Base-by-base conservation (phyloP, 2,888 invertebrate species). In the Hedya salicella region DNA sequence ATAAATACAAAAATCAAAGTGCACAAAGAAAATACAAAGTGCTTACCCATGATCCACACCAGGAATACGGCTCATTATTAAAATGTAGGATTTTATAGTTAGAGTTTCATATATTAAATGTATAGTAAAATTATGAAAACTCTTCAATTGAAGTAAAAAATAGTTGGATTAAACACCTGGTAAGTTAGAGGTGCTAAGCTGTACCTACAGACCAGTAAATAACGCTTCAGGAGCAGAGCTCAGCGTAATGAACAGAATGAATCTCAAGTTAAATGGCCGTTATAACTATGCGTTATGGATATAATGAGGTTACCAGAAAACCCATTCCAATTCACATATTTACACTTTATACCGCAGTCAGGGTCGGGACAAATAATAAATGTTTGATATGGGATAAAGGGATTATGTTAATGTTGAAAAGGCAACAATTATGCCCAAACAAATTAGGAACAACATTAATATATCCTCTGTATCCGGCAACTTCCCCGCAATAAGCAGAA, bases 381-480 rank as follows among this genome's bases (percentile, higher is more conserved):
- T 78, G 78, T 77, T 78, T 81, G 78, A 81, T 78, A 75, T 74
- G 80, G 80, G 80, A 83, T 82, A 82, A 82, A 86, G 80, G 85
- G 81, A 81, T 82, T 79, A 82, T 82, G 77, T 80, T 77, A 80
- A 86, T 87, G 87, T 88, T 83, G 78, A 79, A 80, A 82, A 81
- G 80, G 78, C 83, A 85, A 86, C 84, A 81, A 83, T 89, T 88
- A 86, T 85, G 87, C 86, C 87, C 80, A 86, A 91, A 91, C 91
- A 89, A 91, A 91, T 91, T 91, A 91, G 87, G 75, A 91, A 91
- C 90, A 90, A 88, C 88, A 89, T 91, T 89, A 88, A 91, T 91
- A 91, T 88, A 91, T 90, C 87, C 89, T 85, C 83, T 86, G 87
- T 87, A 88, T 89, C 87, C 87, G 84, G 80, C 83, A 90, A 91